These are phyloP conservation scores for Zaprionus inermis DNA, from an alignment of 1,140 invertebrate genomes.

Conservation along the genomic window DNA sequence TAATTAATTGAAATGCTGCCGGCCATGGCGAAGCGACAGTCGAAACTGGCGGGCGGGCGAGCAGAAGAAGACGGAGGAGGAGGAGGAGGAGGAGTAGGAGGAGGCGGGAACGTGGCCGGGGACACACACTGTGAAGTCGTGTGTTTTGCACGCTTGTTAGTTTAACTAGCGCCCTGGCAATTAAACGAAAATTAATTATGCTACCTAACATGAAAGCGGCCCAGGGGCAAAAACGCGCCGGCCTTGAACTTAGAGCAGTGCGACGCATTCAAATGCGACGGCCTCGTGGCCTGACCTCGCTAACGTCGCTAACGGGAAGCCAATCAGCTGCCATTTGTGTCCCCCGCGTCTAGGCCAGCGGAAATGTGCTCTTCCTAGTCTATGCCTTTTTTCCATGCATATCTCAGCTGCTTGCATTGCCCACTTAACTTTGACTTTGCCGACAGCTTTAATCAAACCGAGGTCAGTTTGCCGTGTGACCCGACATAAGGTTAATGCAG, in stretches of 20 bases:
- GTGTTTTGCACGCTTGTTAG: constrained; percentile 76
- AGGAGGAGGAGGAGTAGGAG: background rate
- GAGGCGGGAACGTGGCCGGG: background rate
- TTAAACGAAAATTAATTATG: constrained; percentile 81
- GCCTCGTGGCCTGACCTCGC: background rate
- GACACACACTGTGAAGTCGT: constrained; percentile 36
- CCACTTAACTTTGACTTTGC: constrained; percentile 80
- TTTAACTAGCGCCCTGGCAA: constrained; percentile 79
- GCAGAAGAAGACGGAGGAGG: background rate
- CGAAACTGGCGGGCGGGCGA: background rate
- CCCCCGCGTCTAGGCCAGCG: constrained; percentile 56
- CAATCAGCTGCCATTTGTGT: constrained; percentile 65
- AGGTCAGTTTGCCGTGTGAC: constrained; percentile 5
- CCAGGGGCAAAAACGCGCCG: constrained; percentile 52
- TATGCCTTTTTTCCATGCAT: background rate
- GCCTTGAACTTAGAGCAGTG: constrained; percentile 67
- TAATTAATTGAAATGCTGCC: constrained; percentile 80
- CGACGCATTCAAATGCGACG: constrained; percentile 27
- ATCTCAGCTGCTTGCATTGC: constrained; percentile 39
- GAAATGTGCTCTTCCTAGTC: constrained; percentile 44
- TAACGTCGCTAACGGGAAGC: constrained; percentile 37
- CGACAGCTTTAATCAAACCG: constrained; percentile 72
- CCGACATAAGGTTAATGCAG: constrained; percentile 57
- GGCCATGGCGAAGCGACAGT: constrained; percentile 38
- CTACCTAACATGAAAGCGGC: constrained; percentile 57